phyloP scores from a whole-genome alignment of 1,140 invertebrate genomes.

The Platyscapa corneri region DNA sequence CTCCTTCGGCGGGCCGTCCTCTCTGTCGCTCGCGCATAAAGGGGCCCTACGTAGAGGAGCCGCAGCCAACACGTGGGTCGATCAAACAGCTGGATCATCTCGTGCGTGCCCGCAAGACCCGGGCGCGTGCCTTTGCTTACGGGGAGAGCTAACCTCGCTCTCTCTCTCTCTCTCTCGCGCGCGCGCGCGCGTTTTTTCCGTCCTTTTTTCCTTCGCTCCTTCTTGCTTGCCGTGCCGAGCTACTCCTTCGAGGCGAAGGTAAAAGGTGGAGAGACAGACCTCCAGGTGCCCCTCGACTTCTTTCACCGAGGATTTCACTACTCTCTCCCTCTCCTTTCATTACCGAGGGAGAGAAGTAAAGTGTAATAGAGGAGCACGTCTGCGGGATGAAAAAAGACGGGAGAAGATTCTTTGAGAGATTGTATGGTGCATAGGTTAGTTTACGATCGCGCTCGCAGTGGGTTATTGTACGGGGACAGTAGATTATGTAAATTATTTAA shows the following conservation, averaged over 20 bases:
- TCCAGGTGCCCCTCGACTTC: constrained; percentile 23
- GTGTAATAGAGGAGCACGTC: constrained; percentile 20
- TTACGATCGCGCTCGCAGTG: neutral
- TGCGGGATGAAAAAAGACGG: neutral
- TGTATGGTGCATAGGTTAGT: neutral
- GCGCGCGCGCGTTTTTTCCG: neutral
- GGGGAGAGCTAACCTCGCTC: constrained; percentile 25
- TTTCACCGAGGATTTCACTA: neutral
- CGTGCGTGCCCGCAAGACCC: constrained; percentile 52
- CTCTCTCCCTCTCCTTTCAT: neutral
- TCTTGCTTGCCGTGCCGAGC: neutral
- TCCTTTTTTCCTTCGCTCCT: neutral
- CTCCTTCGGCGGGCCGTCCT: constrained; percentile 43
- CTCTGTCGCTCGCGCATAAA: constrained; percentile 38
- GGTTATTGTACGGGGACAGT: constrained; percentile 1
- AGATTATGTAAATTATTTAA: constrained; percentile 23
- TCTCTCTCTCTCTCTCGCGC: too few species aligned
- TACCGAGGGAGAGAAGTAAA: neutral
- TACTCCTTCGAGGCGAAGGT: neutral
- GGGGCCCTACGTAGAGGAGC: neutral
- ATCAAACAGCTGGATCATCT: constrained; percentile 30
- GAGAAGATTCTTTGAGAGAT: neutral
- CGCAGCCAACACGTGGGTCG: constrained; percentile 11
- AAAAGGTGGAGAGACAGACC: neutral
- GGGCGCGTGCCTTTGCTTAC: constrained; percentile 2